Conservation (phyloP, 1,140 invertebrate species). For the Trypoxylus dichotomus region DNA sequence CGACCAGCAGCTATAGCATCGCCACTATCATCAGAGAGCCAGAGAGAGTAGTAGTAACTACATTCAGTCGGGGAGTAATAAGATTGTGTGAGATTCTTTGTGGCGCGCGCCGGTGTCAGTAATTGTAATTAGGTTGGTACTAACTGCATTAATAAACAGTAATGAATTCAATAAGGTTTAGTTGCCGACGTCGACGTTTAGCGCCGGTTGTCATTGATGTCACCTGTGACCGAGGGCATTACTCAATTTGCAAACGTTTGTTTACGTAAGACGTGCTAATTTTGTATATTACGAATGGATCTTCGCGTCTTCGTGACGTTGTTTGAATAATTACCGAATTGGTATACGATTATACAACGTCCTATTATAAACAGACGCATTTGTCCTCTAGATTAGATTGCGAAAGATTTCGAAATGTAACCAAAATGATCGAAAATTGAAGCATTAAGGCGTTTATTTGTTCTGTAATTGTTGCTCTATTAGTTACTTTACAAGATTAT, state of each 20-base stretch:
- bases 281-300: background rate
- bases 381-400: too few relatives aligned
- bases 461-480: too few relatives aligned
- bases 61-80: constrained; percentile 45
- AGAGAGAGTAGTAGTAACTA: constrained; percentile 33
- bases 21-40: background rate
- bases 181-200: constrained; percentile 43
- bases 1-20: background rate
- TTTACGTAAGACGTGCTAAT: constrained; percentile 26
- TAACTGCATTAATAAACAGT: constrained; percentile 53
- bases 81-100: constrained; percentile 51
- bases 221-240: constrained; percentile 37
- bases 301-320: background rate
- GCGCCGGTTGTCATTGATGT: constrained; percentile 41
- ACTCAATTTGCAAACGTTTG: constrained; percentile 36
- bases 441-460: too few relatives aligned
- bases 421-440: too few relatives aligned
- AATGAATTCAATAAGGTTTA: constrained; percentile 52
- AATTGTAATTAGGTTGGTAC: constrained; percentile 51
- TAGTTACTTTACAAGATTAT: too few relatives aligned
- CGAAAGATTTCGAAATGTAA: too few relatives aligned
- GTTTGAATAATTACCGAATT: too few relatives aligned
- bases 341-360: too few relatives aligned
- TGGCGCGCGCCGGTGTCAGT: constrained; percentile 48
- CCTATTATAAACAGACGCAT: too few relatives aligned